These are phyloP conservation scores for Urophycis tenuis DNA, from an alignment of 2,797 vertebrate genomes.

Conservation along the genomic window DNA sequence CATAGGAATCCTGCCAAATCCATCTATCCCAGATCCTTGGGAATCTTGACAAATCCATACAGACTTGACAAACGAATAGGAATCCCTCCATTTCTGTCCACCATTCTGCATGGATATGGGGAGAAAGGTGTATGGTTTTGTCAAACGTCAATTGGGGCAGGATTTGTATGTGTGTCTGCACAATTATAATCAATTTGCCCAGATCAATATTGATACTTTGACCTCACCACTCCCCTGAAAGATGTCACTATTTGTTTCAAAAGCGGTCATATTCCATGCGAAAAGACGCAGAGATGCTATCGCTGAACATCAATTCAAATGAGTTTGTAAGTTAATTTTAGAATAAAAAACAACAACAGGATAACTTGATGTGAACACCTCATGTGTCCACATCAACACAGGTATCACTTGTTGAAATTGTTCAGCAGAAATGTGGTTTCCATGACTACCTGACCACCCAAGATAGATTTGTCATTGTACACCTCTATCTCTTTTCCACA, in stretches of 20 bases:
- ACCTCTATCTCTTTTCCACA: neutral
- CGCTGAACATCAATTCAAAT: neutral
- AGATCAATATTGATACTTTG: too few species aligned
- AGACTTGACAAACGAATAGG: neutral
- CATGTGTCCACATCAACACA: neutral
- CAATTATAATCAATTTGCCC: neutral
- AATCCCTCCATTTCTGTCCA: neutral
- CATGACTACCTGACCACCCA: neutral
- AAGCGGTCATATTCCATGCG: neutral
- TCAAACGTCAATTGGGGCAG: neutral
- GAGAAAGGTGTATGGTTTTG: neutral
- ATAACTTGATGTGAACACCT: neutral
- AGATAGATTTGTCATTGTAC: neutral
- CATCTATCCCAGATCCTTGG: neutral
- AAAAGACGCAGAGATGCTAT: neutral
- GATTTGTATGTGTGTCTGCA: neutral
- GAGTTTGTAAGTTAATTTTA: too few species aligned
- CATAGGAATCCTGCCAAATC: neutral
- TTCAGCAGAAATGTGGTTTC: neutral
- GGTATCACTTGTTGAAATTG: neutral
- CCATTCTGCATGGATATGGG: neutral
- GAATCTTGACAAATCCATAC: neutral
- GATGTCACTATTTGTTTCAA: neutral
- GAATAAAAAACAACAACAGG: neutral
- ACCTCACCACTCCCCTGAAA: too few species aligned